These are phyloP conservation scores for Lethrus apterus DNA, from an alignment of 1,140 invertebrate genomes.

Conservation along the genomic window DNA sequence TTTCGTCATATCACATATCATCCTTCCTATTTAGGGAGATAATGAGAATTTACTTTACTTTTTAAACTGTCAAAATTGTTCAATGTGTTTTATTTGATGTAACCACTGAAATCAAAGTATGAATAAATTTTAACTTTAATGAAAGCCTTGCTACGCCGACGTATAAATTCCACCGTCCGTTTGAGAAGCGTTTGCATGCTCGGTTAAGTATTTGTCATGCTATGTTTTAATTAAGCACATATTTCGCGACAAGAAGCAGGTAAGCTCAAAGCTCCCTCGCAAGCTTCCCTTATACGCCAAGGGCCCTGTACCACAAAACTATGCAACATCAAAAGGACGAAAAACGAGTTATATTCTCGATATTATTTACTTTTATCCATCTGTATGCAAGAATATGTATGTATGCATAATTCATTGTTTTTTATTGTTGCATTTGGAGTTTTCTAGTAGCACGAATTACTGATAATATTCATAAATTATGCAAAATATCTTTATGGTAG, in stretches of 20 bases:
- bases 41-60: too few species aligned
- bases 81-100: constrained; percentile 6
- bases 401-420: too few species aligned
- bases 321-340: constrained; percentile 19
- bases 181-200: constrained; percentile 36
- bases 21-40: neutral
- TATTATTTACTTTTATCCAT: constrained; percentile 14
- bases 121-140: constrained; percentile 8
- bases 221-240: constrained; percentile 42
- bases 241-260: constrained; percentile 33
- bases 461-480: too few species aligned
- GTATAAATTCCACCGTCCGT: constrained; percentile 30
- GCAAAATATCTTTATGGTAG: too few species aligned
- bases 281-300: constrained; percentile 13
- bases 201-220: constrained; percentile 40
- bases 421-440: too few species aligned
- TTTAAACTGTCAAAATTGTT: too few species aligned
- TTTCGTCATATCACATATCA: too few species aligned
- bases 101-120: constrained; percentile 10
- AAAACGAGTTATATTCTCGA: constrained; percentile 18
- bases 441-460: too few species aligned
- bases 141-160: constrained; percentile 5
- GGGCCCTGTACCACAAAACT: constrained; percentile 14
- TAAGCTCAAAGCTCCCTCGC: constrained; percentile 26
- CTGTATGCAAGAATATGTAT: neutral